Conservation (phyloP, 2,113 vertebrate species). For the Varanus komodoensis region DNA sequence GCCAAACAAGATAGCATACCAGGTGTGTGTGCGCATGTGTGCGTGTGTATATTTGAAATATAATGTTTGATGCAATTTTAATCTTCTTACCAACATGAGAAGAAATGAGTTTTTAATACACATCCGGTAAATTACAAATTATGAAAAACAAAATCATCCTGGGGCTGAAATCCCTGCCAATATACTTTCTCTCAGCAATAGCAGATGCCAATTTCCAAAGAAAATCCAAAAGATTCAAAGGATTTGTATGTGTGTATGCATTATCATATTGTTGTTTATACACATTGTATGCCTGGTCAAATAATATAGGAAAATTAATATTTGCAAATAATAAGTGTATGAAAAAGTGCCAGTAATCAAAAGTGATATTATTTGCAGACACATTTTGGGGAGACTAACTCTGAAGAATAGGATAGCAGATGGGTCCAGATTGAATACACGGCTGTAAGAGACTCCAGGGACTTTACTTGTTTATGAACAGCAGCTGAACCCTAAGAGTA, state of each 20-base stretch:
- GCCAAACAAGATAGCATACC: background rate
- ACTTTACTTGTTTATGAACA: conserved; percentile 44
- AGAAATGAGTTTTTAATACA: conserved; percentile 27
- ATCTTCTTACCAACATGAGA: conserved; percentile 28
- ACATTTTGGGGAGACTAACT: conserved; percentile 44
- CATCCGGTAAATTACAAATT: background rate
- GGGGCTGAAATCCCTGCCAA: background rate
- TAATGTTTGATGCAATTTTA: background rate
- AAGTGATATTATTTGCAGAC: conserved; percentile 61
- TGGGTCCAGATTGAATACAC: conserved; percentile 60
- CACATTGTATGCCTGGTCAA: conserved; percentile 16
- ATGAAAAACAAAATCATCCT: background rate
- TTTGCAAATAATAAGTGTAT: conserved; percentile 55
- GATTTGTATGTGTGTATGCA: conserved; percentile 28
- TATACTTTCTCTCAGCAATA: conserved; percentile 3
- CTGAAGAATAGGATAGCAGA: conserved; percentile 65
- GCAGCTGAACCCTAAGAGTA: conserved; percentile 66
- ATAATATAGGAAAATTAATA: conserved; percentile 47
- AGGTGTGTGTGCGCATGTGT: background rate
- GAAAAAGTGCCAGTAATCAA: conserved; percentile 58
- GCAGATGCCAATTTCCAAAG: conserved; percentile 13
- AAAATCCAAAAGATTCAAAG: conserved; percentile 25
- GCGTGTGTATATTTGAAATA: background rate
- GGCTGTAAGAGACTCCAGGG: conserved; percentile 56
- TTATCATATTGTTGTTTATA: conserved; percentile 22